A percentile compares a stretch with the other conserved stretches of the same genome.
phyloP scores from a whole-genome alignment of 2,888 invertebrate genomes.

The Villa cingulata region DNA sequence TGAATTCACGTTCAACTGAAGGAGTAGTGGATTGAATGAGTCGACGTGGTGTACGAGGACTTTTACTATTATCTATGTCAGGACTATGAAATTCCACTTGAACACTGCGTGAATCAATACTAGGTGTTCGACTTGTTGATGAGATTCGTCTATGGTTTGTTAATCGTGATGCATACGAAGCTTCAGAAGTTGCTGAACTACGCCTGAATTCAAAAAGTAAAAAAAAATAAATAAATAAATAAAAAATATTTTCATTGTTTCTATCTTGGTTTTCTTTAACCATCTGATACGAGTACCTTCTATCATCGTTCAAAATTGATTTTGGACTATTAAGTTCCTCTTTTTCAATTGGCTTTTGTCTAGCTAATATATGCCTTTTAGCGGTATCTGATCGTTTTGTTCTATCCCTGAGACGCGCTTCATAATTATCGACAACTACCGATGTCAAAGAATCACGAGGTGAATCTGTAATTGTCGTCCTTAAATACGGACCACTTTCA shows the following conservation, averaged over 20 bases:
- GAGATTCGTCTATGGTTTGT: constrained; percentile 27
- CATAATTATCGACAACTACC: constrained; percentile 6
- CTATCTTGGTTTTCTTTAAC: too few species aligned
- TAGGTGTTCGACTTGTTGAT: constrained; percentile 32
- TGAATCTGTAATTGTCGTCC: constrained; percentile 3
- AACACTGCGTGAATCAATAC: constrained; percentile 32
- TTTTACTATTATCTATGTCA: constrained; percentile 28
- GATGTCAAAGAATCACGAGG: constrained; percentile 12
- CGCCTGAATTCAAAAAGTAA: constrained; percentile 14
- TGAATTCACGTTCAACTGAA: constrained; percentile 34
- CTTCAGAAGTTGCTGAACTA: constrained; percentile 33
- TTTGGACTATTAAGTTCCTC: constrained; percentile 34
- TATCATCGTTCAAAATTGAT: constrained; percentile 13
- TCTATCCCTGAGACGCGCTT: constrained; percentile 45
- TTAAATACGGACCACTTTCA: constrained; percentile 44
- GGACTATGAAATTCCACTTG: constrained; percentile 35
- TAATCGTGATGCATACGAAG: constrained; percentile 28
- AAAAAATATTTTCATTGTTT: background rate
- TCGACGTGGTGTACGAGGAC: constrained; percentile 30
- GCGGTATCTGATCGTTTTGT: constrained; percentile 45
- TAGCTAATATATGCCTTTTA: constrained; percentile 56
- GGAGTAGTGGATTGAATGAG: constrained; percentile 32
- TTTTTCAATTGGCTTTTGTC: constrained; percentile 65
- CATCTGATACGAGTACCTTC: too few species aligned
- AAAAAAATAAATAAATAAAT: background rate